These are phyloP conservation scores for Phocides pigmalion DNA, from an alignment of 1,140 invertebrate species.

Conservation along the genomic window DNA sequence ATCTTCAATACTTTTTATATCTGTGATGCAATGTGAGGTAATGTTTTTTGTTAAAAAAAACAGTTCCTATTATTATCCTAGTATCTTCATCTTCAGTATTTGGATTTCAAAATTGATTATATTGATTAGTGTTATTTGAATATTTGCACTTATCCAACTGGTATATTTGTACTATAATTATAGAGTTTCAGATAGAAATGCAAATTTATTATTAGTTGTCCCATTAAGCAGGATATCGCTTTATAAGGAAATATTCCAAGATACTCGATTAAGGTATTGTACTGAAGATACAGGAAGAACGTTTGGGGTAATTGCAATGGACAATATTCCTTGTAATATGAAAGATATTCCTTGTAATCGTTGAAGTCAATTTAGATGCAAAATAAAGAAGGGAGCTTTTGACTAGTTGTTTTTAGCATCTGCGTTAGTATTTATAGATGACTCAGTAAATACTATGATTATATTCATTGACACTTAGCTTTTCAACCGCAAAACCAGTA, in stretches of 20 bases:
- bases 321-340: not conserved
- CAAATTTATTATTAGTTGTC: not conserved
- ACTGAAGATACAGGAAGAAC: not conserved
- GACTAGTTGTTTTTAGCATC: no score
- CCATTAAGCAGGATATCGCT: not conserved
- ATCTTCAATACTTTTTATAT: no score
- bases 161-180: no score
- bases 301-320: conserved; percentile 3
- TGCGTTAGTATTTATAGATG: not conserved
- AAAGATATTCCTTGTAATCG: not conserved
- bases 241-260: not conserved
- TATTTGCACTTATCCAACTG: no score
- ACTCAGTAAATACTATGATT: conserved; percentile 8
- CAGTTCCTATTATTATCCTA: no score
- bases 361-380: not conserved
- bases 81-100: no score
- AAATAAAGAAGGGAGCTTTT: not conserved
- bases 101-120: no score
- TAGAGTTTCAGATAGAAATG: no score
- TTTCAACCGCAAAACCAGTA: conserved; percentile 1
- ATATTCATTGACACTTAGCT: conserved; percentile 1
- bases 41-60: no score
- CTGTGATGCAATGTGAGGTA: no score
- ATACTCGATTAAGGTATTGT: not conserved
- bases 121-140: no score